Conservation (phyloP, 2,113 vertebrate genomes). For the Melanostigma gelatinosum region DNA sequence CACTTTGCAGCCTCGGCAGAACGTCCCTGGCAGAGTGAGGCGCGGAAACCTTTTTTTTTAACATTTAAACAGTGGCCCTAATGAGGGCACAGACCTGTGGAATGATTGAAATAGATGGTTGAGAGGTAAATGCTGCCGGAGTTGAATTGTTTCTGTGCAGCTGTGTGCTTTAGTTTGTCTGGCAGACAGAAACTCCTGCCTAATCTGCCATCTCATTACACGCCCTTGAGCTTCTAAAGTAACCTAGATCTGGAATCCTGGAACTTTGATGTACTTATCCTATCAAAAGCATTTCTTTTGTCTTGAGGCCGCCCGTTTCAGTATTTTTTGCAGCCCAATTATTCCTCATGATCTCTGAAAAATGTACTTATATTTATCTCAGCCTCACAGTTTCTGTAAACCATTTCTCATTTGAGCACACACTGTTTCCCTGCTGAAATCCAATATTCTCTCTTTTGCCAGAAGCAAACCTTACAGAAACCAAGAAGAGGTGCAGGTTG, state of each 20-base stretch:
- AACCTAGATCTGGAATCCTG: slow-evolving; percentile 69
- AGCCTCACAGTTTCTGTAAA: slow-evolving; percentile 55
- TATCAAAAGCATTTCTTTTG: slow-evolving; percentile 73
- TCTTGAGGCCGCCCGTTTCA: slow-evolving; percentile 67
- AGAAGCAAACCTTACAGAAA: slow-evolving; percentile 54
- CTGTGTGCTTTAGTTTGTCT: slow-evolving; percentile 55
- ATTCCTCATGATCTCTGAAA: slow-evolving; percentile 71
- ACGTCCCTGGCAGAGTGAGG: not conserved
- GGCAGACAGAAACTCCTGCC: slow-evolving; percentile 60
- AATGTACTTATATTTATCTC: slow-evolving; percentile 65
- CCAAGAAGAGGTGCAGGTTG: slow-evolving; percentile 38
- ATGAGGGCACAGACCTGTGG: slow-evolving; percentile 30
- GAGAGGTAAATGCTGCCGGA: slow-evolving; percentile 37
- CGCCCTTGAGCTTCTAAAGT: slow-evolving; percentile 62
- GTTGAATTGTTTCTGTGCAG: slow-evolving; percentile 48
- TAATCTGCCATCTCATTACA: slow-evolving; percentile 75
- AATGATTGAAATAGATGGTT: slow-evolving; percentile 45
- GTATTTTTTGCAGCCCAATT: slow-evolving; percentile 66
- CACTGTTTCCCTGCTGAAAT: slow-evolving; percentile 45
- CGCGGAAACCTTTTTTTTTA: slow-evolving; percentile 23
- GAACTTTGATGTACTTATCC: slow-evolving; percentile 77
- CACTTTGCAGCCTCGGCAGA: slow-evolving; percentile 4
- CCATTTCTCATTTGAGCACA: slow-evolving; percentile 39
- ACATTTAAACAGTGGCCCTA: slow-evolving; percentile 39
- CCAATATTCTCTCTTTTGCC: slow-evolving; percentile 46